Evolutionary conservation across 2,797 vertebrate genomes (phyloP).

Genomic region (Bovichtus diacanthus): DNA sequence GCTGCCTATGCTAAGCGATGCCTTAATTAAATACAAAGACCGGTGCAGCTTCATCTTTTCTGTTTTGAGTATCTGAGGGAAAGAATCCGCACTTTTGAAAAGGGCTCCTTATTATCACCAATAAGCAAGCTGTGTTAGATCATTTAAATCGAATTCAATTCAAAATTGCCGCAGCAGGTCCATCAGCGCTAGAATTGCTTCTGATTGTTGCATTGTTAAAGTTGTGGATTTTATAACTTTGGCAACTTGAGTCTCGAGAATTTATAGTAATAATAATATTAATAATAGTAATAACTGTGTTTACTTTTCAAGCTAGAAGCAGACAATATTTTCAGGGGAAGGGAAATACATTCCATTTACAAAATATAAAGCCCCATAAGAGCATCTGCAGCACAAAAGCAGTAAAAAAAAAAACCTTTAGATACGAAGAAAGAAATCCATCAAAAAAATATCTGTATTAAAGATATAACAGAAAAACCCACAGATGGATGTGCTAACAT

Average conservation of each 20-base stretch:
- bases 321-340: neutral
- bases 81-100: slow-evolving; percentile 38
- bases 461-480: slow-evolving; percentile 20
- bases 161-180: slow-evolving; percentile 25
- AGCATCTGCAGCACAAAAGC: slow-evolving; percentile 29
- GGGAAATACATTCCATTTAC: slow-evolving; percentile 17
- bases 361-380: neutral
- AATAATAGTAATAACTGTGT: neutral
- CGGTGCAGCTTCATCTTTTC: slow-evolving; percentile 43
- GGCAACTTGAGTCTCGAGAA: slow-evolving; percentile 13
- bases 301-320: slow-evolving; percentile 9
- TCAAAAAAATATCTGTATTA: neutral
- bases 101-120: slow-evolving; percentile 47
- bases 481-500: slow-evolving; percentile 27
- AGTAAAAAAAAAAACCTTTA: slow-evolving; percentile 12
- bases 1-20: slow-evolving; percentile 55
- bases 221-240: slow-evolving; percentile 15
- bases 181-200: slow-evolving; percentile 14
- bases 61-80: slow-evolving; percentile 38
- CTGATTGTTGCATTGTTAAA: slow-evolving; percentile 35
- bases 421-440: slow-evolving; percentile 12
- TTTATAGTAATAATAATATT: neutral
- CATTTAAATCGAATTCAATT: slow-evolving; percentile 43
- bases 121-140: slow-evolving; percentile 45
- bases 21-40: slow-evolving; percentile 62